phyloP scores from a whole-genome alignment of 2,113 vertebrate species.

The Saimiri boliviensis region DNA sequence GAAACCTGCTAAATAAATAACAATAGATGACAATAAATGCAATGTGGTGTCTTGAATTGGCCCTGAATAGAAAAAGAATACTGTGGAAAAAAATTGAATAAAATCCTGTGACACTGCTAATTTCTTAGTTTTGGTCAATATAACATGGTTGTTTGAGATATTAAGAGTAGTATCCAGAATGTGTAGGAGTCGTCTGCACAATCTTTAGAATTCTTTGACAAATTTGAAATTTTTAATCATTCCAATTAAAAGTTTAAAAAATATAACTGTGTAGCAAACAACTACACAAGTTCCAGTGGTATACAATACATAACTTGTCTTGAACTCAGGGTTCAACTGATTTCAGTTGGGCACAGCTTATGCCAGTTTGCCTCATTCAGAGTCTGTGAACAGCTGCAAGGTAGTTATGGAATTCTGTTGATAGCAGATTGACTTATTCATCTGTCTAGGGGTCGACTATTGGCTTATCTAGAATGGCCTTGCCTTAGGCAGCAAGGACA shows the following conservation, averaged over 20 bases:
- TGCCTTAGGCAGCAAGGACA: background rate
- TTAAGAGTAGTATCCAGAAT: background rate
- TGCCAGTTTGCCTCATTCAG: background rate
- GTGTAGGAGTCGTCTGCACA: background rate
- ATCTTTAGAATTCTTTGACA: background rate
- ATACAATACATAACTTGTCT: background rate
- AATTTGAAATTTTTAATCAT: background rate
- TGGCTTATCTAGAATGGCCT: background rate
- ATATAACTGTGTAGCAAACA: background rate
- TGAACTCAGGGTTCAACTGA: background rate
- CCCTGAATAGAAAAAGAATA: background rate
- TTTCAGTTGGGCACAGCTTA: background rate
- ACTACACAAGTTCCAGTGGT: background rate
- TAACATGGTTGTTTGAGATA: background rate
- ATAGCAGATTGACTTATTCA: background rate
- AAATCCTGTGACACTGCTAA: background rate
- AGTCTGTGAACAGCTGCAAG: background rate
- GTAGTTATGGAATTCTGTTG: background rate
- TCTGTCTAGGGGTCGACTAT: background rate
- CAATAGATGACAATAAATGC: background rate
- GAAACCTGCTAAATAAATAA: background rate
- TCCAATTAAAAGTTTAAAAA: background rate
- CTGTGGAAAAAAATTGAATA: background rate
- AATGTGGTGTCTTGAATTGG: background rate
- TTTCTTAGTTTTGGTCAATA: background rate